Base-by-base conservation (phyloP, 2,797 vertebrate genomes). In the Lepus townsendii region DNA sequence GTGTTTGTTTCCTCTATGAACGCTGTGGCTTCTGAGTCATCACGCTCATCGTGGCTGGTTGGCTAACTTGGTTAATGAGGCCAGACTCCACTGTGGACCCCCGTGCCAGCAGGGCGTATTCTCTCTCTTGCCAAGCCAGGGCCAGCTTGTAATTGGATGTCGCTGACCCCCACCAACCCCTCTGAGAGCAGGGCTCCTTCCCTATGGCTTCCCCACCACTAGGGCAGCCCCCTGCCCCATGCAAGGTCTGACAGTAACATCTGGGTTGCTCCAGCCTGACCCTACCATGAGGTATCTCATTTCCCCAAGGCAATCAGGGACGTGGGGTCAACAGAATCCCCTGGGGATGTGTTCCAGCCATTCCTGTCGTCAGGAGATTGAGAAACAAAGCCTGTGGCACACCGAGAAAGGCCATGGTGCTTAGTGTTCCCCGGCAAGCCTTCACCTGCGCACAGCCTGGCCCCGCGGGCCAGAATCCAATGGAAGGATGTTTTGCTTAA, bases 361-460 rank as follows among this genome's bases (percentile, higher is more conserved):
- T 17, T 77, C 57, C 63, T 63, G 38, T 5, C 54, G 32, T 88
- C 35, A n/a, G n/a, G 62, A 66, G 86, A 66, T 75, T 83, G 83
- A 90, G 90, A 94, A 88, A 94, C 80, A 90, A 76, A 35, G 57
- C 77, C 76, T 35, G n/a, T 57, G 78, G 60, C 73, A 72, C 32
- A 63, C 84, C 26, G 17, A 35, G 84, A 83, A 79, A 89, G 68
- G 60, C 17, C 79, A 71, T 26, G 63, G 92, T 13, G 35, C 54
- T 73, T n/a, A 27, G 11, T 60, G 17, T 52, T 63, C 50, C 77
- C 57, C 14, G 72, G 54, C 54, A 50, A 22, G 9, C 16, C 50
- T 73, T 88, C 60, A 52, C 38, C n/a, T 84, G 85, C 50, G 38
- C 60, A 66, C 69, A 60, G 50, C 80, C 12, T 19, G 22, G 66